Conservation (phyloP, 2,113 vertebrate genomes). For the Centropristis striata region DNA sequence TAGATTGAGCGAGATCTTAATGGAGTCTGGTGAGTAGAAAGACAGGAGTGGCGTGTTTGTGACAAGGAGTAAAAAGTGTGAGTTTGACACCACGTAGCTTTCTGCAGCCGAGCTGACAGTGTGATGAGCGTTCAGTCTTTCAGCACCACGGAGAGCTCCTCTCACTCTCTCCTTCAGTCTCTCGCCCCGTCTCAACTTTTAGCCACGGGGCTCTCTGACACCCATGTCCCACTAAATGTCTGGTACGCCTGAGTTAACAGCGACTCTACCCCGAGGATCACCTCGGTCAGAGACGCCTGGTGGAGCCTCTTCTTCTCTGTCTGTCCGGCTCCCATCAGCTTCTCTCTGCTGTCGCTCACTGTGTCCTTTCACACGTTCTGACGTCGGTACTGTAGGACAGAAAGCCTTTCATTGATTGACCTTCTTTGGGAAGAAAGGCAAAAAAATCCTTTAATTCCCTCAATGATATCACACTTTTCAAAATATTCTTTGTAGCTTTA, state of each 20-base stretch:
- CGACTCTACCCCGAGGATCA: constrained; percentile 46
- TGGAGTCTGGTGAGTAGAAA: no score
- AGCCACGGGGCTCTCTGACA: constrained; percentile 46
- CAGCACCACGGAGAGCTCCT: constrained; percentile 76
- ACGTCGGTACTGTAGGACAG: constrained; percentile 6
- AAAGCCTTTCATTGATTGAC: constrained; percentile 32
- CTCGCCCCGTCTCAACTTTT: constrained; percentile 31
- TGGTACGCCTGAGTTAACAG: constrained; percentile 55
- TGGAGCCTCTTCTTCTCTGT: constrained; percentile 22
- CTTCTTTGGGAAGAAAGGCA: constrained; percentile 2
- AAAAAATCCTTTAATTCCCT: constrained; percentile 11
- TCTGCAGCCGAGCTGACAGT: constrained; percentile 43
- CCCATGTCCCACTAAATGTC: constrained; percentile 45
- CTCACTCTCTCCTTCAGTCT: not conserved
- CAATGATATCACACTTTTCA: not conserved
- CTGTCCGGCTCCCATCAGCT: constrained; percentile 37
- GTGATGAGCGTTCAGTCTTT: constrained; percentile 50
- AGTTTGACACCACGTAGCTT: constrained; percentile 24
- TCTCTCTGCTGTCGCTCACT: constrained; percentile 2
- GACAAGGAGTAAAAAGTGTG: no score
- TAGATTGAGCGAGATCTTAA: no score
- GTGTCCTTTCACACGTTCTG: constrained; percentile 26
- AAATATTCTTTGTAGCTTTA: constrained; percentile 13
- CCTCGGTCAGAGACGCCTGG: constrained; percentile 44
- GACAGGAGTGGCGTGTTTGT: no score